Evolutionary conservation across 2,888 invertebrate species (phyloP), one percentile per base, ranked within the genome.

Genomic region (Xestia rhomboidea): DNA sequence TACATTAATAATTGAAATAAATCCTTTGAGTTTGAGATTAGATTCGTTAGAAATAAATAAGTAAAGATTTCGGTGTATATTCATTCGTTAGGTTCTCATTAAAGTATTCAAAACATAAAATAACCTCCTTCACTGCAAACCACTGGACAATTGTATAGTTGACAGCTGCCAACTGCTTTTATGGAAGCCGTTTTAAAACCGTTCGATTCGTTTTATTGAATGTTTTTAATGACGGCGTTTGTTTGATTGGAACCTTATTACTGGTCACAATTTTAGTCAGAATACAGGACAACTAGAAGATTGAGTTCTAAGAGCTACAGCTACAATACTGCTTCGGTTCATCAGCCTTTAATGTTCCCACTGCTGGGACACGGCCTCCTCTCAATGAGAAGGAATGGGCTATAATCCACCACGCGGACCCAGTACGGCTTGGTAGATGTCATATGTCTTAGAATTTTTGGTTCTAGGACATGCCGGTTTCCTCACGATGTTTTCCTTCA

Each of bases 161-260:
- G n/a, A 27, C 80, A 81, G 73, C 79, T 82, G 84, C 69, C 6
- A 57, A 21, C 54, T 15, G 34, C 68, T 73, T 81, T 83, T 79
- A 83, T 83, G 18, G 68, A 30, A 10, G 44, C 57, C n/a, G 51
- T 66, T 78, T 78, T 62, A 83, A 72, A 24, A 62, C 62, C 27
- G 38, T 69, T 78, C 15, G 46, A 67, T 64, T 75, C 34, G 11
- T 76, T 69, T 67, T 41, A 82, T 54, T 38, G 57, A 30, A n/a
- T n/a, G 27, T 66, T 82, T 81, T 76, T 38, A 67, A 51, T 54
- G 15, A 24, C 49, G 44, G 11, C n/a, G 41, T 18, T 30, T 64
- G 27, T 67, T 46, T 38, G 11, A 57, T 57, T 57, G n/a, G 3
- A 4, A 11, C 8, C 27, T 21, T 51, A 38, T 27, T 71, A 24